A percentile compares a stretch with the other conserved stretches of the same genome.
These are phyloP conservation scores for Bovichtus variegatus DNA, from an alignment of 2,797 vertebrate species.

Conservation along the genomic window DNA sequence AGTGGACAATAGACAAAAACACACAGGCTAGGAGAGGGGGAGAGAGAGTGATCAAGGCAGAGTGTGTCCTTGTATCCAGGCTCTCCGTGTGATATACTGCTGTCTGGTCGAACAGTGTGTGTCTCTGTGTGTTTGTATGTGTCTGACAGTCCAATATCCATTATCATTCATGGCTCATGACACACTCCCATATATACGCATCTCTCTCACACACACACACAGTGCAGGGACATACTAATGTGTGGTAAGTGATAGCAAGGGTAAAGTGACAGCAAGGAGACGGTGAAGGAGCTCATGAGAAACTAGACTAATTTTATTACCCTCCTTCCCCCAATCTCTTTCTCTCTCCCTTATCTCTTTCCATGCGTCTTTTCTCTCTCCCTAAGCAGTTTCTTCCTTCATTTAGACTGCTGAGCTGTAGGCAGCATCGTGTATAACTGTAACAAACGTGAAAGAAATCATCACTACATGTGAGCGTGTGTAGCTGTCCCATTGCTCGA, in stretches of 20 bases:
- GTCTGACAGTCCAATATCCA: constrained; percentile 53
- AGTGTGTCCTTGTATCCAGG: constrained; percentile 52
- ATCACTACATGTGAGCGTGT: neutral
- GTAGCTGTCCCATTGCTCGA: neutral
- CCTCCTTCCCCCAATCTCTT: neutral
- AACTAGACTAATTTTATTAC: constrained; percentile 46
- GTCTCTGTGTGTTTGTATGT: constrained; percentile 45
- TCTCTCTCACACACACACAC: constrained; percentile 2
- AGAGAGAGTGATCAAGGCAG: neutral
- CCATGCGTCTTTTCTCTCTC: constrained; percentile 9
- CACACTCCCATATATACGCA: constrained; percentile 19
- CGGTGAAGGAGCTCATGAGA: constrained; percentile 37
- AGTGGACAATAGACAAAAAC: constrained; percentile 8
- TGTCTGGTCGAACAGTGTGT: constrained; percentile 35
- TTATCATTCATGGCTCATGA: constrained; percentile 65
- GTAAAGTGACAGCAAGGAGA: constrained; percentile 57
- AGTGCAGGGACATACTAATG: constrained; percentile 23
- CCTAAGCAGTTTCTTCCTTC: neutral
- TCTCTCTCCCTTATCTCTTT: neutral
- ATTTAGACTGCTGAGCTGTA: neutral
- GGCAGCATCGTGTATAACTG: constrained; percentile 14
- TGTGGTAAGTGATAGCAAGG: constrained; percentile 52
- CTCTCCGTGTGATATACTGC: constrained; percentile 56
- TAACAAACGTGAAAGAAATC: constrained; percentile 4
- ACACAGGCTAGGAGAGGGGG: neutral